These are phyloP conservation scores for Elymnias hypermnestra DNA, from an alignment of 1,140 invertebrate species.

Conservation along the genomic window DNA sequence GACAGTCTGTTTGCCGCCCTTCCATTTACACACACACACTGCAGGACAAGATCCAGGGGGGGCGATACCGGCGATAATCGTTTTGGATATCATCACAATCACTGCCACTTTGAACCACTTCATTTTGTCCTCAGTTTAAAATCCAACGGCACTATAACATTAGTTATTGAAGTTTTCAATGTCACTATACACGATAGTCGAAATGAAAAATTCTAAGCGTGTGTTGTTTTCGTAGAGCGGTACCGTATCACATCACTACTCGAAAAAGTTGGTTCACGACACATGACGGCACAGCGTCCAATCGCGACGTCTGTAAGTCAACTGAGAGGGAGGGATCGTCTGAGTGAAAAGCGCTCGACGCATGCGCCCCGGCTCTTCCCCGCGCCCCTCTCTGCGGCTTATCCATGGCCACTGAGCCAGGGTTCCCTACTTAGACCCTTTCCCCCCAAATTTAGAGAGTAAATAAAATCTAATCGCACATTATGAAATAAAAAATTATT, in stretches of 20 bases:
- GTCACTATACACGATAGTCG: conserved; percentile 22
- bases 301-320: conserved; percentile 48
- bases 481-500: no score
- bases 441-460: no score
- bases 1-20: conserved; percentile 92
- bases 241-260: conserved; percentile 72
- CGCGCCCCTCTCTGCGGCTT: conserved; percentile 67
- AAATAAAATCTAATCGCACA: no score
- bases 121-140: conserved; percentile 49
- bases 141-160: conserved; percentile 33
- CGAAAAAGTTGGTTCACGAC: conserved; percentile 64
- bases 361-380: conserved; percentile 52
- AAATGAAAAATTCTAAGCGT: conserved; percentile 26
- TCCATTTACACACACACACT: conserved; percentile 94
- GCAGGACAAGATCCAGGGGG: conserved; percentile 81
- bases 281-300: conserved; percentile 54
- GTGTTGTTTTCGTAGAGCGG: conserved; percentile 34
- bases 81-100: conserved; percentile 55
- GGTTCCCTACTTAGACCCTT: no score
- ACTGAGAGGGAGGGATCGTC: conserved; percentile 66
- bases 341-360: conserved; percentile 49
- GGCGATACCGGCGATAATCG: conserved; percentile 51
- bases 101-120: conserved; percentile 62
- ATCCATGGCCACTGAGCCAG: conserved; percentile 50
- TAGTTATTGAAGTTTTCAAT: conserved; percentile 21